Conservation (phyloP, 2,888 invertebrate genomes). For the Trachelus stipa region DNA sequence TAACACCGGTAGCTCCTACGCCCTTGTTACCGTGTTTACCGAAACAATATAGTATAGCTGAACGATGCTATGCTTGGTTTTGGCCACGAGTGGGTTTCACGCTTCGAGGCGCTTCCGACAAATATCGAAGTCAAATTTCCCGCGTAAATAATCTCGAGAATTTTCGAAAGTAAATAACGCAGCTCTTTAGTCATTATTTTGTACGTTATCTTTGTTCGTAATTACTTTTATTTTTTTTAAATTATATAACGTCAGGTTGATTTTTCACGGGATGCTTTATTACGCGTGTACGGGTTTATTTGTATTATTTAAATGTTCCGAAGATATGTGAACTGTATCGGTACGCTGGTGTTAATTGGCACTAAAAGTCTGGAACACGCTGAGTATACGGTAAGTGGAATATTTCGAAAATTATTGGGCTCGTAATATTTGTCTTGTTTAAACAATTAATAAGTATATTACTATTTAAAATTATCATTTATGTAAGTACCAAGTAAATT, state of each 20-base stretch:
- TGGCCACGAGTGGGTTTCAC: neutral
- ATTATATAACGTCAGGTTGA: neutral
- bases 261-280: neutral
- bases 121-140: neutral
- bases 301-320: neutral
- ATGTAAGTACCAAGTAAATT: neutral
- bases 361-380: neutral
- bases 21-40: conserved; percentile 30
- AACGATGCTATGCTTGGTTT: neutral
- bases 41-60: conserved; percentile 21
- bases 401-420: neutral
- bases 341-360: neutral
- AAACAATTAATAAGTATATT: neutral
- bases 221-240: neutral
- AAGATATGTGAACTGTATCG: neutral
- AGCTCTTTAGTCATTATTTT: neutral
- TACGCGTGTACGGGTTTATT: neutral
- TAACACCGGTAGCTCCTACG: conserved; percentile 23
- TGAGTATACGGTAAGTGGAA: neutral
- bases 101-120: neutral
- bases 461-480: neutral
- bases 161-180: neutral
- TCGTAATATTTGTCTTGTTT: neutral
- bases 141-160: neutral
- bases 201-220: neutral